These are phyloP conservation scores for Drosophila pallidifrons DNA, from an alignment of 1,140 invertebrate species.

Conservation along the genomic window DNA sequence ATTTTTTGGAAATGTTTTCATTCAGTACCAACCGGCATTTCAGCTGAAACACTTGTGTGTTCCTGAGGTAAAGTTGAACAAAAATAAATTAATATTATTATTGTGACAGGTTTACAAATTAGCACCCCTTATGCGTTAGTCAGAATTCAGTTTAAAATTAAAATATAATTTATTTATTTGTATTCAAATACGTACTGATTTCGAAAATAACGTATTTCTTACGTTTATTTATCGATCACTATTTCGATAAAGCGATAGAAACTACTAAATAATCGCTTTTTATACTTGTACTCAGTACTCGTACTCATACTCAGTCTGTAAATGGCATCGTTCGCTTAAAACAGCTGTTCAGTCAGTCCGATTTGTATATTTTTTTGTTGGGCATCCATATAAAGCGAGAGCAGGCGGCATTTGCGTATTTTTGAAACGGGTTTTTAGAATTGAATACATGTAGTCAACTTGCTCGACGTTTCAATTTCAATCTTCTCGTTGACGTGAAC, in stretches of 20 bases:
- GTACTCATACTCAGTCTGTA: slow-evolving; percentile 16
- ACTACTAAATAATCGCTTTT: not conserved
- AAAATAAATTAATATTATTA: not conserved
- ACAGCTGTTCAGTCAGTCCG: slow-evolving; percentile 37
- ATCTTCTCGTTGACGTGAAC: slow-evolving; percentile 49
- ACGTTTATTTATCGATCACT: slow-evolving; percentile 4
- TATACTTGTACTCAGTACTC: slow-evolving; percentile 20
- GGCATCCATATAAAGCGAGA: slow-evolving; percentile 36
- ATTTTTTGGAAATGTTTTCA: slow-evolving; percentile 11
- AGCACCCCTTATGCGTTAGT: not conserved
- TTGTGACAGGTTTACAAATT: no score
- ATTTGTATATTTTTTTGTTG: slow-evolving; percentile 26
- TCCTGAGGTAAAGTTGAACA: slow-evolving; percentile 20
- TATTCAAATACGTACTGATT: no score
- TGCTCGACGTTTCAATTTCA: slow-evolving; percentile 49
- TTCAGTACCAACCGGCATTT: slow-evolving; percentile 60
- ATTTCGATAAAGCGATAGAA: slow-evolving; percentile 9
- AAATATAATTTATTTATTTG: not conserved
- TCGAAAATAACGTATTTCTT: not conserved
- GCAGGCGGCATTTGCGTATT: slow-evolving; percentile 41
- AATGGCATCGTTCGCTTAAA: slow-evolving; percentile 10
- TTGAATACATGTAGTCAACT: slow-evolving; percentile 37
- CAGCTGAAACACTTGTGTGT: slow-evolving; percentile 61
- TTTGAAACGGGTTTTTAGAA: slow-evolving; percentile 57
- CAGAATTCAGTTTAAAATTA: not conserved